Evolutionary conservation across 2,113 vertebrate genomes (phyloP), one percentile per base, ranked within the genome.

Genomic region (Vimba vimba): DNA sequence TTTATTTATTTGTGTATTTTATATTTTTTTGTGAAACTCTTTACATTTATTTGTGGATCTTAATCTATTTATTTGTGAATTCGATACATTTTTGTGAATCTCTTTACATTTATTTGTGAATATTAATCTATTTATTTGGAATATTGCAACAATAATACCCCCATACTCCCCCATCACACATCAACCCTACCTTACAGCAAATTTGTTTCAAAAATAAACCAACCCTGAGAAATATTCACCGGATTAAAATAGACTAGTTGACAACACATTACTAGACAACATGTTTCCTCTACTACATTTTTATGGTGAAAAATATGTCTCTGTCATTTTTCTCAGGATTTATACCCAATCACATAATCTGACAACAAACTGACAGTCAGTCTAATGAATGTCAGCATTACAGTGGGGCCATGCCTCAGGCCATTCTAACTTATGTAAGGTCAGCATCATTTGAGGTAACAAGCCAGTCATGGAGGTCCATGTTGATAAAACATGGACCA

Each of bases 391-490:
- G 0, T 77, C 74, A 77, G 47, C 60, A 68, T n/a, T 66, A 82
- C 39, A 27, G 39, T 64, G 17, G 76, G 30, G 76, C 50, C 45
- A 52, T 36, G 79, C 36, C 27, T 82, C 25, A 13, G 62, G 62
- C 47, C 39, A 66, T 5, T 36, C 21, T 60, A 60, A 33, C 27
- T 33, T 33, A 55, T 39, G 30, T 79, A n/a, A 59, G 52, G 77
- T 79, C 77, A 79, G 52, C 77, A 43, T 79, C 33, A 62, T 79
- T 79, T 60, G 55, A 62, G 77, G 11, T 60, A 79, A 79, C 77
- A 79, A 79, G 55, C 55, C 30, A 13, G 39, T 69, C 62, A 82
- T 8, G 30, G 62, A 82, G 79, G 60, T 43, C 62, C 47, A 68
- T 68, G 79, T 57, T 59, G 52, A 83, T 71, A 30, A 73, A 21